phyloP scores from a whole-genome alignment of 30 jellyfish, hydroid and myxozoan species.

The Hydra vulgaris region DNA sequence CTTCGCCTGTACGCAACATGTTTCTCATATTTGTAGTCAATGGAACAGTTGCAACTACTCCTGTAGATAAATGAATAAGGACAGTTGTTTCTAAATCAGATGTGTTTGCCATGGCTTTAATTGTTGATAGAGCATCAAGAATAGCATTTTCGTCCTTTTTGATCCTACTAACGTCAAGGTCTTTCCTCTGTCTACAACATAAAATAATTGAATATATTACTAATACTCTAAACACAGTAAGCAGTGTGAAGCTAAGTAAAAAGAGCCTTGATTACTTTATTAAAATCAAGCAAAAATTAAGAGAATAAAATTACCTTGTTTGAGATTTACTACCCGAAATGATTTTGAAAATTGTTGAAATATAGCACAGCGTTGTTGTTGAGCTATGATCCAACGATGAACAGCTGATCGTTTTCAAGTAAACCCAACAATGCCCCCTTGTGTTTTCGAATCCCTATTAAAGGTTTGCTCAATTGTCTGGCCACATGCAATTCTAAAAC shows the following conservation, averaged over 20 bases:
- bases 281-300: not conserved
- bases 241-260: too few species aligned
- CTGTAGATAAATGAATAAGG: conserved; percentile 1
- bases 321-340: conserved; percentile 1
- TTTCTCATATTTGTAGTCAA: too few species aligned
- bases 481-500: too few species aligned
- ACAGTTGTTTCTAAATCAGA: not conserved
- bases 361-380: conserved; percentile 1
- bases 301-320: not conserved
- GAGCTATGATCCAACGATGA: too few species aligned
- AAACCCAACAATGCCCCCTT: too few species aligned
- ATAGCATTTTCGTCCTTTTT: conserved; percentile 3
- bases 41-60: not conserved
- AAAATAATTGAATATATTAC: not conserved
- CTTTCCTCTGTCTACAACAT: not conserved
- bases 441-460: too few species aligned
- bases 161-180: not conserved
- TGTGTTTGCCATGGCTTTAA: conserved; percentile 4
- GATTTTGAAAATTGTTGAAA: not conserved
- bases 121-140: not conserved
- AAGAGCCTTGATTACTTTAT: too few species aligned
- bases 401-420: too few species aligned
- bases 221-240: too few species aligned
- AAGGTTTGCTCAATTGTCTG: too few species aligned
- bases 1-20: too few species aligned